Percentiles rank a stretch among this genome's conserved stretches.
Conservation (phyloP, 2,888 invertebrate species). For the Protonemura montana region DNA sequence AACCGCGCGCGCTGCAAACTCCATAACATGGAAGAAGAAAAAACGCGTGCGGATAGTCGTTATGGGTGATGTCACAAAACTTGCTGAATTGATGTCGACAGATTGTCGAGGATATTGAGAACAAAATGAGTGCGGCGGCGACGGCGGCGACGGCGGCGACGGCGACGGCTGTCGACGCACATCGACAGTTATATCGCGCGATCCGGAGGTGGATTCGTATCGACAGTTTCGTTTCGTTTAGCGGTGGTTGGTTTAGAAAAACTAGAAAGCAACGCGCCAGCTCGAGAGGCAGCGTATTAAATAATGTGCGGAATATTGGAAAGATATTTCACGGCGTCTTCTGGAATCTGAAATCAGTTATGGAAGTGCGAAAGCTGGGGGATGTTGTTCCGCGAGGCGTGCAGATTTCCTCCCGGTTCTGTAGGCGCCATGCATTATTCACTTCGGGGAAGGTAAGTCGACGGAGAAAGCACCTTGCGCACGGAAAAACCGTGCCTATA, state of each 20-base stretch:
- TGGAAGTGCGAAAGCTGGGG: neutral
- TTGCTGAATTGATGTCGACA: constrained; percentile 17
- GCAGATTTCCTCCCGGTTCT: neutral
- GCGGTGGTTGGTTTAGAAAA: neutral
- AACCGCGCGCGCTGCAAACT: constrained; percentile 37
- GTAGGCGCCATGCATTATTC: neutral
- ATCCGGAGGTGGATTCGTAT: neutral
- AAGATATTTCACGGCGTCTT: neutral
- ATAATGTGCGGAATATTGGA: neutral
- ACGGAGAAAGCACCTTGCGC: neutral
- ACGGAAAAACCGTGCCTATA: neutral
- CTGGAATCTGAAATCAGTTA: too few species aligned
- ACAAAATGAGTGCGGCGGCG: neutral
- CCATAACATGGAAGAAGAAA: neutral
- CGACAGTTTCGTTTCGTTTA: neutral
- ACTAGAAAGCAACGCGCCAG: neutral
- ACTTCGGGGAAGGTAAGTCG: neutral
- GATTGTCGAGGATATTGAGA: neutral
- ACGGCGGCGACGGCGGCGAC: neutral
- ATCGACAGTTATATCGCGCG: too few species aligned
- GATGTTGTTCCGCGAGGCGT: neutral
- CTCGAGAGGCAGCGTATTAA: neutral
- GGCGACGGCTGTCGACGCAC: neutral
- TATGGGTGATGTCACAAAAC: neutral
- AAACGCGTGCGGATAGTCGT: neutral